Evolutionary conservation across 2,113 vertebrate genomes (phyloP).

Genomic region (Clupea harengus): DNA sequence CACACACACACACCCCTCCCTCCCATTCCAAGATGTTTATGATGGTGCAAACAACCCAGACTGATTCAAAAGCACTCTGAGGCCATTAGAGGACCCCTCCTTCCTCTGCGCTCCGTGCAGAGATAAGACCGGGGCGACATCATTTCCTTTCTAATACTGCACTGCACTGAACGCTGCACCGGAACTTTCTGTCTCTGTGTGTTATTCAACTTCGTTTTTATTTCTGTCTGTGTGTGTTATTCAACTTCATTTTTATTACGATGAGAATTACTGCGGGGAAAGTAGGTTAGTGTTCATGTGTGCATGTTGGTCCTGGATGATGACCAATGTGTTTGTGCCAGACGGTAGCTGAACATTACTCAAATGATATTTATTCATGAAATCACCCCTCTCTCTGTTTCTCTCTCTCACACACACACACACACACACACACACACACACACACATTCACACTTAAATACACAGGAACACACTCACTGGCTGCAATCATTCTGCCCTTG

Average conservation of each 20-base stretch:
- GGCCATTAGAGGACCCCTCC: neutral
- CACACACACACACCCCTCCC: neutral
- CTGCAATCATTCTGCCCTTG: neutral
- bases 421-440: too few relatives aligned
- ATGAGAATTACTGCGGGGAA: too few relatives aligned
- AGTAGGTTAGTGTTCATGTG: too few relatives aligned
- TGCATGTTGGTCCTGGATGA: too few relatives aligned
- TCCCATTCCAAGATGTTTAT: conserved; percentile 16
- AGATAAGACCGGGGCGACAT: conserved; percentile 31
- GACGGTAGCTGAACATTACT: too few relatives aligned
- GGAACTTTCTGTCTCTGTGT: conserved; percentile 25
- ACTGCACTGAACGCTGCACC: neutral
- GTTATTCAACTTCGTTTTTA: conserved; percentile 22
- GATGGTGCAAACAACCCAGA: conserved; percentile 30
- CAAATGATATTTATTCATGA: too few relatives aligned
- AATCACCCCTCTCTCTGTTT: too few relatives aligned
- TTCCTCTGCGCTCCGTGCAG: neutral
- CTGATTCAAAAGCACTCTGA: conserved; percentile 38
- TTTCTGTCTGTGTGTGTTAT: conserved; percentile 26
- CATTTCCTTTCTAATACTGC: conserved; percentile 28
- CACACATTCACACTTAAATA: too few relatives aligned
- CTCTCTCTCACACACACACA: too few relatives aligned
- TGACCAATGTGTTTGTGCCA: too few relatives aligned
- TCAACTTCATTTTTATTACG: too few relatives aligned
- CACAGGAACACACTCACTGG: too few relatives aligned